A percentile compares a stretch with the other conserved stretches of the same genome.
Evolutionary conservation across 2,888 invertebrate genomes (phyloP).

Genomic region (Pachymerium ferrugineum): DNA sequence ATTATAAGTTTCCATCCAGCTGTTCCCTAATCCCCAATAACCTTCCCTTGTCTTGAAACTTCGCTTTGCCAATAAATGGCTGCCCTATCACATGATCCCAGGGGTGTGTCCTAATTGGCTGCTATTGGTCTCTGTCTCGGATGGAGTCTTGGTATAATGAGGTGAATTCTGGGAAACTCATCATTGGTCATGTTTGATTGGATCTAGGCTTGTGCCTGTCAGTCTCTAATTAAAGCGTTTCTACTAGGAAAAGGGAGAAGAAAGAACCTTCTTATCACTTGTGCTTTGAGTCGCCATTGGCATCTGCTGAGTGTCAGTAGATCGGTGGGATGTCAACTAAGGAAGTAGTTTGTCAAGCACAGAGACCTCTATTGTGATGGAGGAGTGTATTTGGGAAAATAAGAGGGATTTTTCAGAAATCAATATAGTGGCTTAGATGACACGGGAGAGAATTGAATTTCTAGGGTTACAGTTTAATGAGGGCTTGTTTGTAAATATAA

Average conservation of each 20-base stretch:
- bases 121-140: background rate
- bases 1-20: constrained; percentile 13
- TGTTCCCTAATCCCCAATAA: constrained; percentile 8
- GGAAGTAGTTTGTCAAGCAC: no score
- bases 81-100: constrained; percentile 8
- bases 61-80: constrained; percentile 3
- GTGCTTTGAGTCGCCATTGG: no score
- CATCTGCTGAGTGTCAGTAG: no score
- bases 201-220: background rate
- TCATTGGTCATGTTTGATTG: constrained; percentile 13
- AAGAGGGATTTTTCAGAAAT: no score
- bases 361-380: no score
- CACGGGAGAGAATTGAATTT: no score
- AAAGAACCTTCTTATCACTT: no score
- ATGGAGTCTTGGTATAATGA: background rate
- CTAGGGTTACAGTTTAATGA: no score
- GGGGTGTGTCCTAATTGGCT: constrained; percentile 13
- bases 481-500: no score
- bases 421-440: no score
- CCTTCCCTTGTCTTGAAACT: background rate
- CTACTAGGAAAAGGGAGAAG: background rate
- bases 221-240: background rate
- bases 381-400: no score
- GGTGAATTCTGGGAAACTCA: background rate
- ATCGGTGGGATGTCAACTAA: no score